Conservation (phyloP, 2,888 invertebrate species). For the Patella caerulea region DNA sequence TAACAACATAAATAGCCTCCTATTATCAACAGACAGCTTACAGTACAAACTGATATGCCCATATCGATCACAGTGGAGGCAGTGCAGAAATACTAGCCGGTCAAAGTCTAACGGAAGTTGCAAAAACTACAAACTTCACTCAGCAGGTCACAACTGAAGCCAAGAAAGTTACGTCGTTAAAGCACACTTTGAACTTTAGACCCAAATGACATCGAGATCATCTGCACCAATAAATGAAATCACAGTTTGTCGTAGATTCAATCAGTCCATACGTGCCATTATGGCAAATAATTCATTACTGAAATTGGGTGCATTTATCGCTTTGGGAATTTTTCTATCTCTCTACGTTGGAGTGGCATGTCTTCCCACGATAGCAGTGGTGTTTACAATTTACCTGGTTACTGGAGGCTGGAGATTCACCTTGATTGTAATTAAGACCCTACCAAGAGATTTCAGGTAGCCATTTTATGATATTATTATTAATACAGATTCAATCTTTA, state of each 20-base stretch:
- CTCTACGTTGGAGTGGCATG: slow-evolving; percentile 45
- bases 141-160: too few relatives aligned
- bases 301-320: slow-evolving; percentile 45
- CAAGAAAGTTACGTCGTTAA: neutral
- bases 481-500: too few relatives aligned
- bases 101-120: too few relatives aligned
- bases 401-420: slow-evolving; percentile 66
- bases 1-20: too few relatives aligned
- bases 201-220: neutral
- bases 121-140: too few relatives aligned
- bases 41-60: too few relatives aligned
- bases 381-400: slow-evolving; percentile 51
- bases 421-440: slow-evolving; percentile 55
- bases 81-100: too few relatives aligned
- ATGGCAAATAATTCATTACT: slow-evolving; percentile 22
- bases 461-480: too few relatives aligned
- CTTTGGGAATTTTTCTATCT: slow-evolving; percentile 46
- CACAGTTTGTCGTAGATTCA: neutral
- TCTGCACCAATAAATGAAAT: neutral
- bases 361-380: slow-evolving; percentile 37
- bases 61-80: too few relatives aligned
- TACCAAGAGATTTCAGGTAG: slow-evolving; percentile 60
- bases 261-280: neutral
- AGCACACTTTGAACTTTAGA: neutral
- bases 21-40: too few relatives aligned